Conservation (phyloP, 2,113 vertebrate species). For the Tonatia bakeri region DNA sequence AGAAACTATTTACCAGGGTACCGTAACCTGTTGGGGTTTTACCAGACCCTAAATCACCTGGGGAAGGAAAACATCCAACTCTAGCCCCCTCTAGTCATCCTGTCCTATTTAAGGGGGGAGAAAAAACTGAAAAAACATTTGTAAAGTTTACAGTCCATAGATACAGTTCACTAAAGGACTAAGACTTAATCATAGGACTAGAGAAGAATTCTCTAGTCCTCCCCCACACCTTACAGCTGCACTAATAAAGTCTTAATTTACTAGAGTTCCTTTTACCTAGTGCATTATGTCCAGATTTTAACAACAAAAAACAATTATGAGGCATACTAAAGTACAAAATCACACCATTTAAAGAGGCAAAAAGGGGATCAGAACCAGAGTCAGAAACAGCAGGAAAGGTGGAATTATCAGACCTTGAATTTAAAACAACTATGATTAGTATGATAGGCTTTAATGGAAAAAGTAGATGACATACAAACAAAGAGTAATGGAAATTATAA, state of each 20-base stretch:
- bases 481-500: not conserved
- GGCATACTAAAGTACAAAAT: constrained; percentile 1
- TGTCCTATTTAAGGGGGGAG: not conserved
- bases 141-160: not conserved
- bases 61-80: not conserved
- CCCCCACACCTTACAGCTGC: not conserved
- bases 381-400: not conserved
- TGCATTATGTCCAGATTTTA: not conserved
- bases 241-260: not conserved
- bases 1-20: not conserved
- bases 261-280: not conserved
- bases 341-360: not conserved
- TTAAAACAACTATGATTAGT: not conserved
- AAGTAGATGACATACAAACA: not conserved
- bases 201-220: not conserved
- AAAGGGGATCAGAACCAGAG: not conserved
- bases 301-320: not conserved
- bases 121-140: not conserved
- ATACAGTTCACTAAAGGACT: not conserved
- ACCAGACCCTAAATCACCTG: not conserved
- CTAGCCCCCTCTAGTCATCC: not conserved
- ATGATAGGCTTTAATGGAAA: constrained; percentile 23
- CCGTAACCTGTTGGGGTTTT: not conserved
- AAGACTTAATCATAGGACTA: not conserved
- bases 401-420: not conserved